Conservation (phyloP, 2,113 vertebrate species). For the Paraplagusia blochii region DNA sequence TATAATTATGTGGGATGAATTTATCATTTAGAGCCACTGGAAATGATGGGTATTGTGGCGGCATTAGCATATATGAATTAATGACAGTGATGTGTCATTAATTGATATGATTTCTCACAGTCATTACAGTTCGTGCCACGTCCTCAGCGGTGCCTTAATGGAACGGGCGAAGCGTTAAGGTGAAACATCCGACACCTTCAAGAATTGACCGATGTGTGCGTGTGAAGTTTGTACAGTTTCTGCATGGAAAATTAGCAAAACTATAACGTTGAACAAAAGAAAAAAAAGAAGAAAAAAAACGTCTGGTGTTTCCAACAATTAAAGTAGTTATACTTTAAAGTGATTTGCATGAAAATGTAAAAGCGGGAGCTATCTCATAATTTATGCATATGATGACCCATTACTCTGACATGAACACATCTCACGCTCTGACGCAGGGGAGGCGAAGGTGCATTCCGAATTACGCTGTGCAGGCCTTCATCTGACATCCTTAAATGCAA, state of each 20-base stretch:
- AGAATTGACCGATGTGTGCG: slow-evolving; percentile 19
- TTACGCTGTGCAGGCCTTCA: slow-evolving; percentile 42
- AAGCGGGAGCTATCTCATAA: slow-evolving; percentile 41
- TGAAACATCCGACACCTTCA: slow-evolving; percentile 8
- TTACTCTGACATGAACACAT: slow-evolving; percentile 50
- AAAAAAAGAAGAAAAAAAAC: not conserved
- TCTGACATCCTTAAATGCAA: slow-evolving; percentile 47
- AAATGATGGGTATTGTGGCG: slow-evolving; percentile 70
- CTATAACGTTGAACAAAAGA: not conserved
- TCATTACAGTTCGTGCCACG: slow-evolving; percentile 56
- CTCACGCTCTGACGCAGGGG: slow-evolving; percentile 23
- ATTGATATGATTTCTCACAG: slow-evolving; percentile 70
- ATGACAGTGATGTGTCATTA: slow-evolving; percentile 75
- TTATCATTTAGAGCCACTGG: slow-evolving; percentile 75
- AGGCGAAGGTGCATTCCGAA: slow-evolving; percentile 45
- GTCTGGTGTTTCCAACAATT: slow-evolving; percentile 19
- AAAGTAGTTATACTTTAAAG: slow-evolving; percentile 15
- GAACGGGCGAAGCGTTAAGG: slow-evolving; percentile 29
- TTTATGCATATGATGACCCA: slow-evolving; percentile 56
- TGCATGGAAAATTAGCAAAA: not conserved
- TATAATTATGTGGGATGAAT: slow-evolving; percentile 73
- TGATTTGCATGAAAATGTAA: slow-evolving; percentile 42
- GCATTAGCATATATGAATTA: slow-evolving; percentile 77
- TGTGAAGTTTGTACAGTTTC: slow-evolving; percentile 1
- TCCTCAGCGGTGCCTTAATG: slow-evolving; percentile 40